A percentile compares a stretch with the other conserved stretches of the same genome.
phyloP scores from a whole-genome alignment of 2,888 invertebrate genomes.

The Ischnus inquisitorius region DNA sequence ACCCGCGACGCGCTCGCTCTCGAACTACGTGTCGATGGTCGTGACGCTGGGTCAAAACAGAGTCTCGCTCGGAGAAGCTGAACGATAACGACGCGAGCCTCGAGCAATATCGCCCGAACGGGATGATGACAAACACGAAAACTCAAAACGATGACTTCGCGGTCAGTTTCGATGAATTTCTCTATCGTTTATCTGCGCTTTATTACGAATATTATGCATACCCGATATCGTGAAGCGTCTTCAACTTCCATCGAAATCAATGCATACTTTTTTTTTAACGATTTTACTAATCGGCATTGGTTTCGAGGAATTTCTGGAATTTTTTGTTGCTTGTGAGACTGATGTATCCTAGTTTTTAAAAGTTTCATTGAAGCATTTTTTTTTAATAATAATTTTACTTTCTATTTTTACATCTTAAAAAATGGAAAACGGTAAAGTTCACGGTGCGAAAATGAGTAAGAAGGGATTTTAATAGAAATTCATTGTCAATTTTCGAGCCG shows the following conservation, averaged over 20 bases:
- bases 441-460: too few relatives aligned
- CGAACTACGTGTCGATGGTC: constrained; percentile 30
- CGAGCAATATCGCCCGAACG: constrained; percentile 29
- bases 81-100: constrained; percentile 39
- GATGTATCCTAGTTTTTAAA: too few relatives aligned
- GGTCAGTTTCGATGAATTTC: constrained; percentile 40
- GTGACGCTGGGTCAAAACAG: constrained; percentile 54
- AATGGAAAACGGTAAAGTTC: too few relatives aligned
- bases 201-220: background rate
- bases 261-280: background rate
- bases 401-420: too few relatives aligned
- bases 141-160: constrained; percentile 26
- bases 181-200: constrained; percentile 11
- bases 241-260: background rate
- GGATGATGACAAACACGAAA: constrained; percentile 18
- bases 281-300: background rate
- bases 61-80: constrained; percentile 40
- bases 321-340: too few relatives aligned
- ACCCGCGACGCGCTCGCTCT: constrained; percentile 19
- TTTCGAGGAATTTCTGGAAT: too few relatives aligned
- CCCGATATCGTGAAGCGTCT: background rate
- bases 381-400: too few relatives aligned
- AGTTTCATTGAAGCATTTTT: too few relatives aligned
- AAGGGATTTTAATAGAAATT: too few relatives aligned
- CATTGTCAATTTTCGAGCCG: background rate